Base-by-base conservation (phyloP, 2,797 vertebrate species). In the Chromis chromis region DNA sequence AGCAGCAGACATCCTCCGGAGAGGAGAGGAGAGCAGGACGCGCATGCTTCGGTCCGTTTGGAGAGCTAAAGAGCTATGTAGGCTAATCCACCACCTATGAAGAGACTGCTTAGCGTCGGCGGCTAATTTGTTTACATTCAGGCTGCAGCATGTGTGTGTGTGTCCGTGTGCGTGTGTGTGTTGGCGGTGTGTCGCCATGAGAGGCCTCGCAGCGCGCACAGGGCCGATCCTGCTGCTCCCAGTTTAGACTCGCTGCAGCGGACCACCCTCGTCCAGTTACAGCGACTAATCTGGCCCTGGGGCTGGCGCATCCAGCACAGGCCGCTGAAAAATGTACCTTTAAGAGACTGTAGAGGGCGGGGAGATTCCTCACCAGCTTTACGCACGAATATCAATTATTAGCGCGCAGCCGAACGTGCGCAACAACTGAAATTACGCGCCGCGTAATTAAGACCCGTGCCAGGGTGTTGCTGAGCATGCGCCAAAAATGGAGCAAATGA, bases 61-160 rank as follows among this genome's bases (percentile, higher is more conserved):
- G 17, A 19, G 21, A 27, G 66, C 67, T 60, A 25, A 25, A 66
- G 53, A 60, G 70, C 60, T 55, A 67, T 55, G 72, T 56, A 48
- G 79, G 82, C 71, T 84, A 84, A 81, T 84, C 84, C 88, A 4
- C 33, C 74, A 59, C 69, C 79, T 78, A 80, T 66, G 77, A 79
- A 40, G 76, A 76, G 55, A 49, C 86, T 64, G 76, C 66, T 87
- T 68, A 88, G 75, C 70, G 76, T 87, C 80, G 60, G 79, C 57
- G 75, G 85, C 78, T 90, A 81, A 88, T 88, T 80, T 94, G 94
- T 95, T 94, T 93, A 94, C 92, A 79, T 86, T 75, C 65, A 27
- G 50, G 78, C 77, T 59, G 80, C 74, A 69, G 82, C 82, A 78
- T 25, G n/a, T 24, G 22, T 25, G 75, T 67, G 70, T 60, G 62